Evolutionary conservation across 2,888 invertebrate species (phyloP).

Genomic region (Scaptomyza parva): DNA sequence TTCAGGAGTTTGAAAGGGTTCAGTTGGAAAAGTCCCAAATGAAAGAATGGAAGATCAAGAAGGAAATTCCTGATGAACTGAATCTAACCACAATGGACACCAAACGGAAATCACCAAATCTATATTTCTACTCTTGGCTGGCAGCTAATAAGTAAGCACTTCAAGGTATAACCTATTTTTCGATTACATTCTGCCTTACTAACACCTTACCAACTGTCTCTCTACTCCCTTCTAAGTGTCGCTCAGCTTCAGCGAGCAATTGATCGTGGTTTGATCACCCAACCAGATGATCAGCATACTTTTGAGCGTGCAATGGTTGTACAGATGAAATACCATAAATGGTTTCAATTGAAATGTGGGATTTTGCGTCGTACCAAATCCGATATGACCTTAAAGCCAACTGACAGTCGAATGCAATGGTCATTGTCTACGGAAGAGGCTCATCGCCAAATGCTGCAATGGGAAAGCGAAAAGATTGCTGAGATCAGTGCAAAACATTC

Average conservation of each 20-base stretch:
- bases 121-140: slow-evolving; percentile 35
- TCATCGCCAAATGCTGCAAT: slow-evolving; percentile 19
- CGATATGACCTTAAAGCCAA: slow-evolving; percentile 14
- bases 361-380: slow-evolving; percentile 39
- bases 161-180: background rate
- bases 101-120: background rate
- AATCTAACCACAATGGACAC: accelerated
- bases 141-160: slow-evolving; percentile 43
- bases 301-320: slow-evolving; percentile 20
- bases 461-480: slow-evolving; percentile 41
- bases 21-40: background rate
- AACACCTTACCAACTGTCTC: background rate
- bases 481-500: background rate
- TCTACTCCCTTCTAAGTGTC: slow-evolving; percentile 5
- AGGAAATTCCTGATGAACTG: no score
- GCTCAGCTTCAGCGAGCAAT: slow-evolving; percentile 2
- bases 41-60: background rate
- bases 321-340: slow-evolving; percentile 22
- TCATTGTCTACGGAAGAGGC: background rate
- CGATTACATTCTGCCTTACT: no score
- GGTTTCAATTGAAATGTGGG: slow-evolving; percentile 24
- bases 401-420: background rate
- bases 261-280: slow-evolving; percentile 11
- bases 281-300: slow-evolving; percentile 10
- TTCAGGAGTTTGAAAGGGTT: background rate